Evolutionary conservation across 2,888 invertebrate genomes (phyloP).

Genomic region (Cryptocephalus primarius): DNA sequence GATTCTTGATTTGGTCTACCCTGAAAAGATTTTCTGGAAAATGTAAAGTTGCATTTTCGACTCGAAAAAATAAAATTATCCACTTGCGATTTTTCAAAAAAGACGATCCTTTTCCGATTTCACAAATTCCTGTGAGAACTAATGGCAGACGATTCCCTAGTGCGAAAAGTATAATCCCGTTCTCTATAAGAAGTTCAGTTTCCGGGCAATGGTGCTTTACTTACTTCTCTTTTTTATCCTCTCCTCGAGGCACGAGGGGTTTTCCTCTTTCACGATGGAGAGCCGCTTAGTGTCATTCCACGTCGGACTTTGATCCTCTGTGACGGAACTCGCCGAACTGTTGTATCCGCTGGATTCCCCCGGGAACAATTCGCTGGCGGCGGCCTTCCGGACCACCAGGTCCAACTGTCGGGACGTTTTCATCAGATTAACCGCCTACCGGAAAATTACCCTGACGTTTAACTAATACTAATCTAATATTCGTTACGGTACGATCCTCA

Average conservation of each 20-base stretch:
- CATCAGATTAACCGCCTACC: slow-evolving; percentile 68
- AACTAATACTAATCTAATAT: not conserved
- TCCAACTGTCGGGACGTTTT: slow-evolving; percentile 68
- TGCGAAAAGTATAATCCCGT: too few species aligned
- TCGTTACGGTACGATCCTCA: slow-evolving; percentile 29
- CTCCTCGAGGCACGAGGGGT: slow-evolving; percentile 43
- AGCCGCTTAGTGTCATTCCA: slow-evolving; percentile 56
- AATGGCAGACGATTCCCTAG: too few species aligned
- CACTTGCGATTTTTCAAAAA: too few species aligned
- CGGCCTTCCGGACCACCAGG: slow-evolving; percentile 64
- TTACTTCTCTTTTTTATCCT: slow-evolving; percentile 14
- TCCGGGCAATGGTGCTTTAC: not conserved
- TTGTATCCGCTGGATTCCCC: slow-evolving; percentile 78
- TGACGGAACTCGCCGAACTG: slow-evolving; percentile 73
- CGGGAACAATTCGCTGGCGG: slow-evolving; percentile 68
- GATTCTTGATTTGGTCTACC: too few species aligned
- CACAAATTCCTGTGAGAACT: too few species aligned
- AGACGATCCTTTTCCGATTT: too few species aligned
- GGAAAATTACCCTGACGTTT: slow-evolving; percentile 10
- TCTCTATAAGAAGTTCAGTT: too few species aligned
- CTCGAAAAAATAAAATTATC: too few species aligned
- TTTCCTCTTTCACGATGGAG: slow-evolving; percentile 65
- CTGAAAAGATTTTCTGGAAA: too few species aligned
- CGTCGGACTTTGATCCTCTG: slow-evolving; percentile 60
- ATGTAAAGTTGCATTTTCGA: too few species aligned